A percentile compares a stretch with the other conserved stretches of the same genome.
phyloP scores from a whole-genome alignment of 2,113 vertebrate genomes.

The Eudorcas thomsonii region DNA sequence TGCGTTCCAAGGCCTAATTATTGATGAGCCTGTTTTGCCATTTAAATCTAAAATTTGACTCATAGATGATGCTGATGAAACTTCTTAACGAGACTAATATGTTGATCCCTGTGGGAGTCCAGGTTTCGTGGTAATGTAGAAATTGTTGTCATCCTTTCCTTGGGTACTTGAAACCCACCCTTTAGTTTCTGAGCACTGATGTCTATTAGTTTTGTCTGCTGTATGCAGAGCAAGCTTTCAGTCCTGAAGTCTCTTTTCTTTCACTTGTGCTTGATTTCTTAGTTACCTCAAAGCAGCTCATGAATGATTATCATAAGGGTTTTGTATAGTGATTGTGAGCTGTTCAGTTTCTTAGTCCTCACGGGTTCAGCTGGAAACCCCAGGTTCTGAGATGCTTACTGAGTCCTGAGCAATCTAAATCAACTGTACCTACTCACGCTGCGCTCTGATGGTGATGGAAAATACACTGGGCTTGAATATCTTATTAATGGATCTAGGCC shows the following conservation, averaged over 20 bases:
- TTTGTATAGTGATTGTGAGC: background rate
- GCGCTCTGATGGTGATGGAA: background rate
- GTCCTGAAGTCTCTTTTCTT: background rate
- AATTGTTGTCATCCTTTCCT: background rate
- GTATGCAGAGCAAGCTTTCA: background rate
- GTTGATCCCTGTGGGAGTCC: background rate
- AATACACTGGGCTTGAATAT: background rate
- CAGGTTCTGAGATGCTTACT: background rate
- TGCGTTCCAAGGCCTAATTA: constrained; percentile 19
- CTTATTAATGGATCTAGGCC: background rate
- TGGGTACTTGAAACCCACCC: background rate
- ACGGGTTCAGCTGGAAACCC: background rate
- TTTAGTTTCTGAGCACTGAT: background rate
- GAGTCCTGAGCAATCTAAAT: background rate
- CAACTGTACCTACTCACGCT: background rate
- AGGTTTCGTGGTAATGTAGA: background rate
- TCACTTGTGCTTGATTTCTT: background rate
- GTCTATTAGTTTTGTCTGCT: background rate
- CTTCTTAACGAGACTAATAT: background rate
- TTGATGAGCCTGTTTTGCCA: constrained; percentile 14
- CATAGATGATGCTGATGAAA: background rate
- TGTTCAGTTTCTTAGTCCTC: background rate
- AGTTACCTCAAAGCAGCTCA: background rate
- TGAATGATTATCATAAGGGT: background rate
- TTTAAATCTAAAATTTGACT: constrained; percentile 54